phyloP scores from a whole-genome alignment of 1,140 invertebrate species.

The Vanessa tameamea region DNA sequence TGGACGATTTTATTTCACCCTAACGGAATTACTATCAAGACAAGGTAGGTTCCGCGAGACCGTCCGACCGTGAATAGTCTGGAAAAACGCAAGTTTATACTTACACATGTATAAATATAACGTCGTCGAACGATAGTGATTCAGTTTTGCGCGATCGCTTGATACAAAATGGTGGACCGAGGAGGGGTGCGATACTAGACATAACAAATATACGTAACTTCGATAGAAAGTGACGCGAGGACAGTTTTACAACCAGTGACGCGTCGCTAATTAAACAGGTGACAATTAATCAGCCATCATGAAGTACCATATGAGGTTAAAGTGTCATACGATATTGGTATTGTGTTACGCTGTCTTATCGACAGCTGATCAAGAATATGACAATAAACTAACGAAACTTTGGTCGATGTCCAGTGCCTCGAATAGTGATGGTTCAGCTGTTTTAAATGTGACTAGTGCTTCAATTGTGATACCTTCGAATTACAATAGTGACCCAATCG shows the following conservation, averaged over 20 bases:
- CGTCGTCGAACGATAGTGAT: conserved; percentile 64
- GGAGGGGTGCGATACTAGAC: conserved; percentile 50
- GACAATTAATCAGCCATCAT: conserved; percentile 50
- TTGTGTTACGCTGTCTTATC: conserved; percentile 50
- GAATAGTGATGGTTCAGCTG: conserved; percentile 54
- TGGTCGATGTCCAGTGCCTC: conserved; percentile 51
- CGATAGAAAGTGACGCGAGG: conserved; percentile 65
- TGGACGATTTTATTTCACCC: conserved; percentile 52
- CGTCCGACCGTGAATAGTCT: conserved; percentile 68
- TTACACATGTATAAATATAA: conserved; percentile 77
- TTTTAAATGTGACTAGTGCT: conserved; percentile 60
- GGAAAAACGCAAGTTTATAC: conserved; percentile 76
- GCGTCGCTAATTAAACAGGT: conserved; percentile 41
- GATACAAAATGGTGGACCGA: conserved; percentile 72
- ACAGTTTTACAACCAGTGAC: conserved; percentile 54
- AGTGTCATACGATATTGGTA: conserved; percentile 53
- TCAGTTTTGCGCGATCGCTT: conserved; percentile 78
- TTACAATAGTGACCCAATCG: conserved; percentile 38
- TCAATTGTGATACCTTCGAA: conserved; percentile 57
- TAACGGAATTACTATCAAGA: conserved; percentile 62
- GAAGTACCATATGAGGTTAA: conserved; percentile 49
- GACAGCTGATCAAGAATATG: conserved; percentile 52
- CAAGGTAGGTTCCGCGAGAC: conserved; percentile 60
- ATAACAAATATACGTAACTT: conserved; percentile 3
- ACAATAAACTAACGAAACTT: conserved; percentile 59